phyloP scores from a whole-genome alignment of 2,113 vertebrate species.

The Bubo scandiacus region DNA sequence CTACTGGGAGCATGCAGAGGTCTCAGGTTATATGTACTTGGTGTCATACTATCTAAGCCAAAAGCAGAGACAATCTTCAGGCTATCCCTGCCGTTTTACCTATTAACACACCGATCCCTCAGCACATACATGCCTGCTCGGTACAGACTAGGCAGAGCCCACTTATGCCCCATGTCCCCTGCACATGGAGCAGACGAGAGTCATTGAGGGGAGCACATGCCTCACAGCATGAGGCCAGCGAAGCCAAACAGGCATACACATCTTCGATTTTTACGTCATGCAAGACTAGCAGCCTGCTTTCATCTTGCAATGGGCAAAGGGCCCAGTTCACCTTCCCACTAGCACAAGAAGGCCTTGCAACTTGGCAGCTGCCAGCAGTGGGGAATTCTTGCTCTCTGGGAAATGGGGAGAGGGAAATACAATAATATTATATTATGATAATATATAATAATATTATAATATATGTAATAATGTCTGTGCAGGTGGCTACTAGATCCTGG shows the following conservation, averaged over 20 bases:
- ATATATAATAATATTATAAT: too few relatives aligned
- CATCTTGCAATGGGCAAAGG: background rate
- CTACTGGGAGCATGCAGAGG: background rate
- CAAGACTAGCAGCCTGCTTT: background rate
- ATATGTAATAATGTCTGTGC: background rate
- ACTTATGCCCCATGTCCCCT: background rate
- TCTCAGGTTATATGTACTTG: background rate
- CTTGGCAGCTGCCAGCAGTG: background rate
- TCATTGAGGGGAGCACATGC: background rate
- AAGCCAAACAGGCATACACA: background rate
- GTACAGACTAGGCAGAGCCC: background rate
- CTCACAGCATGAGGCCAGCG: background rate
- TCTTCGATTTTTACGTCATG: background rate
- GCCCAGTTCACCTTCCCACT: background rate
- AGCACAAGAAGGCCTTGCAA: background rate
- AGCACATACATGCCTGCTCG: background rate
- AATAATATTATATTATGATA: too few relatives aligned
- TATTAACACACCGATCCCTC: background rate
- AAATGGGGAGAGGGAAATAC: background rate
- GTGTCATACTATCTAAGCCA: background rate
- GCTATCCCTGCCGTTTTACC: background rate
- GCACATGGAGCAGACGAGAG: background rate
- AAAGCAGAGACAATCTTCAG: background rate
- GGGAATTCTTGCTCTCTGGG: background rate
- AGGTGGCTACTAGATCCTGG: background rate